phyloP scores from a whole-genome alignment of 2,888 invertebrate species.

The Tenthredo scrophulariae region DNA sequence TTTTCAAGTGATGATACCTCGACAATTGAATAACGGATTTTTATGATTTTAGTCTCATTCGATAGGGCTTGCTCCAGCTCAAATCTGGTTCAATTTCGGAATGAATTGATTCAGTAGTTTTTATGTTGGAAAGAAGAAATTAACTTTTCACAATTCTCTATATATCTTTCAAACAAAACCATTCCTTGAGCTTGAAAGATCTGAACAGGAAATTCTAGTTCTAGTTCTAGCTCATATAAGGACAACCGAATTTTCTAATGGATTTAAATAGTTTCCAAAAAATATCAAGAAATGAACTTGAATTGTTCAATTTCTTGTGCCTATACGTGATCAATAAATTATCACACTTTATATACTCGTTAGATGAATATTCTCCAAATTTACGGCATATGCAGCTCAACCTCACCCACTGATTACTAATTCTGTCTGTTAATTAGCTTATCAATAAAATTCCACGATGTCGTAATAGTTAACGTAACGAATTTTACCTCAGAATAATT shows the following conservation, averaged over 20 bases:
- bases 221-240: no score
- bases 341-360: neutral
- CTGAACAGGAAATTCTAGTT: neutral
- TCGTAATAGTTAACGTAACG: neutral
- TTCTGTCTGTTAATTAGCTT: neutral
- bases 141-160: no score
- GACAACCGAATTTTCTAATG: neutral
- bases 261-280: neutral
- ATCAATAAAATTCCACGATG: neutral
- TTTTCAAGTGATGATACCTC: no score
- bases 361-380: neutral
- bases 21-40: no score
- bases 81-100: no score
- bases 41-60: no score
- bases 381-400: neutral
- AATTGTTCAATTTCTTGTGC: neutral
- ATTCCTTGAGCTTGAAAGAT: no score
- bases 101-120: no score
- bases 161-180: no score
- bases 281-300: neutral
- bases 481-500: neutral
- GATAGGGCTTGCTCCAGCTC: no score
- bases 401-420: neutral
- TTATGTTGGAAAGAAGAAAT: no score
- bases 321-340: neutral